These are phyloP conservation scores for Melipona beecheii DNA, from an alignment of 2,888 invertebrate species.

Conservation along the genomic window DNA sequence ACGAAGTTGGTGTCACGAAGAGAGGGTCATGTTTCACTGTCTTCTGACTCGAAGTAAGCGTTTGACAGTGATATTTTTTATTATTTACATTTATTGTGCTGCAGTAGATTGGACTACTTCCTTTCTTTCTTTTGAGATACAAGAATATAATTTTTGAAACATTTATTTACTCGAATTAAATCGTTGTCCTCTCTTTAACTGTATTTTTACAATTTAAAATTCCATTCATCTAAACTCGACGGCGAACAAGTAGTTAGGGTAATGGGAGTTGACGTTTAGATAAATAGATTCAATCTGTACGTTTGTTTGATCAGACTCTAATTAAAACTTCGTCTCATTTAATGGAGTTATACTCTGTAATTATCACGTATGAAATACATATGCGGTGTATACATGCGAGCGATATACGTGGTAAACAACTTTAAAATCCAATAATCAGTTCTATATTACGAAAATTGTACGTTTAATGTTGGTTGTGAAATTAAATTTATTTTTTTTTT, in stretches of 20 bases:
- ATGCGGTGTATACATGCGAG: too few species aligned
- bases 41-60: not conserved
- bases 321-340: not conserved
- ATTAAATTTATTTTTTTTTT: too few species aligned
- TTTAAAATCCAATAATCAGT: too few species aligned
- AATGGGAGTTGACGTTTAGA: not conserved
- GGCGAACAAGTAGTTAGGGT: not conserved
- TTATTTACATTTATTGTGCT: not conserved
- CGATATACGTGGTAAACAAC: too few species aligned
- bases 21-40: not conserved
- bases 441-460: too few species aligned
- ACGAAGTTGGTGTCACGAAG: too few species aligned
- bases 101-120: not conserved
- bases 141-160: too few species aligned
- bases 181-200: too few species aligned
- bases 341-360: not conserved
- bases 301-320: not conserved
- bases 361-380: not conserved
- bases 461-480: too few species aligned
- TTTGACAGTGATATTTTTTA: not conserved
- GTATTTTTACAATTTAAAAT: not conserved
- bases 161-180: too few species aligned
- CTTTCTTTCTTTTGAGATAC: too few species aligned
- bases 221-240: not conserved
- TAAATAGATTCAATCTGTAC: not conserved